Evolutionary conservation across 2,888 invertebrate genomes (phyloP).

Genomic region (Brassicogethes aeneus): DNA sequence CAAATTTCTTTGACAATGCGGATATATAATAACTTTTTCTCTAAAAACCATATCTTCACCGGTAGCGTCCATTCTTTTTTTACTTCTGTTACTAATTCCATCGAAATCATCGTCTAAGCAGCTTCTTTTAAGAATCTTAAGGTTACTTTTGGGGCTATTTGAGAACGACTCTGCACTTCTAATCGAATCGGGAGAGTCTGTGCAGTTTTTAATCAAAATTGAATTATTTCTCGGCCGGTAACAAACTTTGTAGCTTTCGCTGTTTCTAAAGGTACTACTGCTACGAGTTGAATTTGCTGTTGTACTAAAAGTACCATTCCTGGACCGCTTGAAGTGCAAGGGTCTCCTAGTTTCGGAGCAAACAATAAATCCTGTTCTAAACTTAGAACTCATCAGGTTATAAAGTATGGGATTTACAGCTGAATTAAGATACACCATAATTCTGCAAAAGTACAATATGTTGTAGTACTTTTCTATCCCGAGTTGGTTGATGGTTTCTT

Average conservation of each 20-base stretch:
- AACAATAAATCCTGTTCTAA: slow-evolving; percentile 69
- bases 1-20: slow-evolving; percentile 13
- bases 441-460: slow-evolving; percentile 72
- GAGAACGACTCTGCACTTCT: slow-evolving; percentile 43
- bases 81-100: slow-evolving; percentile 5
- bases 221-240: slow-evolving; percentile 33
- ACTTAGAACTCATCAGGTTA: slow-evolving; percentile 86
- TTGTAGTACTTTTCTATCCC: slow-evolving; percentile 74
- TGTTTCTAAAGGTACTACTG: slow-evolving; percentile 31
- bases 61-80: slow-evolving; percentile 10
- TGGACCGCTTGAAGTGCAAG: slow-evolving; percentile 41
- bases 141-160: slow-evolving; percentile 14
- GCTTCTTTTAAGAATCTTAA: slow-evolving; percentile 8
- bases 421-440: slow-evolving; percentile 83
- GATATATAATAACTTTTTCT: slow-evolving; percentile 23
- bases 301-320: slow-evolving; percentile 49
- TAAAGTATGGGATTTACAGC: slow-evolving; percentile 89
- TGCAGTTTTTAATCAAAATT: slow-evolving; percentile 30
- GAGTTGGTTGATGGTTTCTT: slow-evolving; percentile 56
- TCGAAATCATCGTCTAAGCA: slow-evolving; percentile 21
- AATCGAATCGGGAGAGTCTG: slow-evolving; percentile 45
- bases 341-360: slow-evolving; percentile 49
- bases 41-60: slow-evolving; percentile 23
- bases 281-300: slow-evolving; percentile 42
- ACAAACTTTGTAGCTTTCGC: slow-evolving; percentile 32